phyloP scores from a whole-genome alignment of 2,888 invertebrate species.

The Catocala nupta region DNA sequence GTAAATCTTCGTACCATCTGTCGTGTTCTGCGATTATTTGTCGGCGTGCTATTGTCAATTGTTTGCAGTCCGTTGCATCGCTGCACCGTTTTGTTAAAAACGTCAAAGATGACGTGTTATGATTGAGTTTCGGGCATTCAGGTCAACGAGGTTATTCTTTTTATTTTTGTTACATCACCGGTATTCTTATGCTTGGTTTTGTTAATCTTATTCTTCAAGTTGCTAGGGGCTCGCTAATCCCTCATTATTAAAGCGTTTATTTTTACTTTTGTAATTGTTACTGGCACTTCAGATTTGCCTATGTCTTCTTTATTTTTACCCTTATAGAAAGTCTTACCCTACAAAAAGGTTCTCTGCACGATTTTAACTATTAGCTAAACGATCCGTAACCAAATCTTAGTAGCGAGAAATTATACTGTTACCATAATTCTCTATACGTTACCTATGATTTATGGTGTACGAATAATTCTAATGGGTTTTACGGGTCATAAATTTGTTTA shows the following conservation, averaged over 20 bases:
- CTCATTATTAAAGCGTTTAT: neutral
- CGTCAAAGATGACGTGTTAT: slow-evolving; percentile 50
- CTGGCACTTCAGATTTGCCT: neutral
- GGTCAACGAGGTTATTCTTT: slow-evolving; percentile 23
- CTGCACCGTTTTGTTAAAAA: slow-evolving; percentile 54
- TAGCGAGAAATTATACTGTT: slow-evolving; percentile 65
- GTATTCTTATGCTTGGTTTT: slow-evolving; percentile 15
- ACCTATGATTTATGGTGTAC: slow-evolving; percentile 54
- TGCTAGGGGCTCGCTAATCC: neutral
- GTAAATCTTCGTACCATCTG: slow-evolving; percentile 69
- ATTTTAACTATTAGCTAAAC: slow-evolving; percentile 59
- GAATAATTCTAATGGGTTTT: slow-evolving; percentile 74
- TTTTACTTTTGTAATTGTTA: neutral
- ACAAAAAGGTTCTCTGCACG: slow-evolving; percentile 5
- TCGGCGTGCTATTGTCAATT: slow-evolving; percentile 59
- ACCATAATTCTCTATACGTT: slow-evolving; percentile 47
- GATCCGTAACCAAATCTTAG: slow-evolving; percentile 69
- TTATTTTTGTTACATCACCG: slow-evolving; percentile 1
- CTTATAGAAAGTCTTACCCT: slow-evolving; percentile 3
- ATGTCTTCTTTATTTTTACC: neutral
- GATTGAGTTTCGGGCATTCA: slow-evolving; percentile 37
- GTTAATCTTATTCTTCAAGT: slow-evolving; percentile 7
- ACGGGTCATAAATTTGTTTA: slow-evolving; percentile 78
- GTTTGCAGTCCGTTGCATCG: slow-evolving; percentile 55
- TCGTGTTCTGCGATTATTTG: slow-evolving; percentile 60